Evolutionary conservation across 2,888 invertebrate genomes (phyloP).

Genomic region (Caradrina clavipalpis): DNA sequence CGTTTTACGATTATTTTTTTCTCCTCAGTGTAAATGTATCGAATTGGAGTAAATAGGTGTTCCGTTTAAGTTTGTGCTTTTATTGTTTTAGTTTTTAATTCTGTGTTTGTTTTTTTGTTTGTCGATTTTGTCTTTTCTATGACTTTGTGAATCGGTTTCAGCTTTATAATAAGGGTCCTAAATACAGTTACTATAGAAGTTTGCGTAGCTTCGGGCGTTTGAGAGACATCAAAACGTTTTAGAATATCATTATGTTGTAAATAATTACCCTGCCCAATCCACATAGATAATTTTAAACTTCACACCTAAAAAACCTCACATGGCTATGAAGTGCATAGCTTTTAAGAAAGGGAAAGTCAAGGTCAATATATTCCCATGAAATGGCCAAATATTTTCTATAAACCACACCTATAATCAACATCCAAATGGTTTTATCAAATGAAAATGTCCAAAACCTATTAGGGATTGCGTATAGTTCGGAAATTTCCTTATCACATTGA

Average conservation of each 20-base stretch:
- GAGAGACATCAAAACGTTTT: neutral
- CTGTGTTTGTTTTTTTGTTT: conserved; percentile 36
- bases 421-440: conserved; percentile 51
- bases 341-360: conserved; percentile 17
- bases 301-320: neutral
- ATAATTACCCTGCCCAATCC: too few relatives aligned
- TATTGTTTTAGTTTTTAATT: conserved; percentile 51
- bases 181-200: neutral
- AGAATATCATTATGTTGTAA: neutral
- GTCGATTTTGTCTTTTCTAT: conserved; percentile 18
- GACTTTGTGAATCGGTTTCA: neutral
- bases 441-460: conserved; percentile 61
- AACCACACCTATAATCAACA: conserved; percentile 35
- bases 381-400: conserved; percentile 49
- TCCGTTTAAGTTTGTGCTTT: conserved; percentile 53
- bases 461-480: conserved; percentile 63
- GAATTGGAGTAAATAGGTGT: conserved; percentile 54
- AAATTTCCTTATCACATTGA: conserved; percentile 70
- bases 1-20: conserved; percentile 70
- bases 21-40: conserved; percentile 70
- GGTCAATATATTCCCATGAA: conserved; percentile 30
- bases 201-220: neutral
- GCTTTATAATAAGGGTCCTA: neutral
- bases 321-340: neutral
- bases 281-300: neutral